Evolutionary conservation across 2,113 vertebrate species (phyloP).

Genomic region (Vicugna pacos): DNA sequence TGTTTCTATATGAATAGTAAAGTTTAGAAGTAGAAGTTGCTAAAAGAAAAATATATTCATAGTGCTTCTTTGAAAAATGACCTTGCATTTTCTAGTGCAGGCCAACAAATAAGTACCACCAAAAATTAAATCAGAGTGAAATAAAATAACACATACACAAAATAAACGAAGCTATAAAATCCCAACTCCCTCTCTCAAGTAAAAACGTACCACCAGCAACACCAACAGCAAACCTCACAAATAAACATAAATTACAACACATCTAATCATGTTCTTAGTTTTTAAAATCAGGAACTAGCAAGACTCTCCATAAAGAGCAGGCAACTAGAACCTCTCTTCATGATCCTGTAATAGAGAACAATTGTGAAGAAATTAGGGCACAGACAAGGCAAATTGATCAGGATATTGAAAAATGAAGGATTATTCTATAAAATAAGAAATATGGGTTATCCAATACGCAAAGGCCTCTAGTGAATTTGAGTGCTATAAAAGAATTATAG

Average conservation of each 20-base stretch:
- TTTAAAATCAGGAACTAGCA: background rate
- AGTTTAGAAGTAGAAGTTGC: conserved; percentile 24
- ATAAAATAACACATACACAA: background rate
- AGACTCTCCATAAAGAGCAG: background rate
- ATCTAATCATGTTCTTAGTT: background rate
- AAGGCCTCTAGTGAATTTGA: background rate
- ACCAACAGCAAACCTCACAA: background rate
- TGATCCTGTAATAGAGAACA: background rate
- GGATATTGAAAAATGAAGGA: background rate
- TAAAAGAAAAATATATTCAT: conserved; percentile 45
- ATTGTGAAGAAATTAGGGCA: background rate
- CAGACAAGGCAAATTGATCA: background rate
- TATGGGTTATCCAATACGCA: background rate
- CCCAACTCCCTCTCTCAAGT: background rate
- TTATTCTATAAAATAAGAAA: conserved; percentile 5
- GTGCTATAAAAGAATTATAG: background rate
- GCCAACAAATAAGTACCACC: background rate
- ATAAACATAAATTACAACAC: background rate
- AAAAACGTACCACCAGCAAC: background rate
- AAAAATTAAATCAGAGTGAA: conserved; percentile 6
- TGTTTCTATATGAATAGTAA: conserved; percentile 26
- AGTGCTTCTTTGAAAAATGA: conserved; percentile 26
- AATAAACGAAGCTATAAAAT: background rate
- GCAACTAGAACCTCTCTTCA: background rate
- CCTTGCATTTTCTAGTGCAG: conserved; percentile 26